phyloP scores from a whole-genome alignment of 2,888 invertebrate species.

The Macaria notata region DNA sequence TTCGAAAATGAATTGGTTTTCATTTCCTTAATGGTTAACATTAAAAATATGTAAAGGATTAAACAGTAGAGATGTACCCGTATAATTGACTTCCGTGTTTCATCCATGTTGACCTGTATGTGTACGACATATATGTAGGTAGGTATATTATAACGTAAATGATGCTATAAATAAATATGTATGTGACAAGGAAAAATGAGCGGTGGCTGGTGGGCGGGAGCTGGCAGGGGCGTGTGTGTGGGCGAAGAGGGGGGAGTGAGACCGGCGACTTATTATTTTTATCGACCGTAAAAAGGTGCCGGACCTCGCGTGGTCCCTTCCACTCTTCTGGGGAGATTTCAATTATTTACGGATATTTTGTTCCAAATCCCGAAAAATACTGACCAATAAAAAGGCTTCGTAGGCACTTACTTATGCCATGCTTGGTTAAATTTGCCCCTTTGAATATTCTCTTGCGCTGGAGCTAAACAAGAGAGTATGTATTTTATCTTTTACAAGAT shows the following conservation, averaged over 20 bases:
- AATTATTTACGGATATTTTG: slow-evolving; percentile 76
- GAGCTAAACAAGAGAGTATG: slow-evolving; percentile 7
- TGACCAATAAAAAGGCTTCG: slow-evolving; percentile 55
- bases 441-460: slow-evolving; percentile 26
- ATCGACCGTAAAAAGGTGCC: slow-evolving; percentile 78
- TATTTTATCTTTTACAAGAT: not conserved
- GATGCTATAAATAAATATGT: slow-evolving; percentile 41
- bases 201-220: slow-evolving; percentile 68
- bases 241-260: slow-evolving; percentile 23
- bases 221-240: slow-evolving; percentile 32
- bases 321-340: slow-evolving; percentile 66
- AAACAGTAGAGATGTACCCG: too few relatives aligned
- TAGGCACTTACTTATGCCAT: slow-evolving; percentile 56
- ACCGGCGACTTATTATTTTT: slow-evolving; percentile 74
- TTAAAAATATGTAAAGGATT: too few relatives aligned
- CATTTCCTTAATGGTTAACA: too few relatives aligned
- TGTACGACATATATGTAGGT: too few relatives aligned
- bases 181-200: slow-evolving; percentile 73
- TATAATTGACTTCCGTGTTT: too few relatives aligned
- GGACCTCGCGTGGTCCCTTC: slow-evolving; percentile 68
- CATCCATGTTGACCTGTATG: too few relatives aligned
- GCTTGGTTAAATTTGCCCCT: slow-evolving; percentile 39
- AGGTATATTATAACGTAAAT: too few relatives aligned
- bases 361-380: slow-evolving; percentile 69
- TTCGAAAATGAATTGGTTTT: too few relatives aligned